phyloP scores from a whole-genome alignment of 2,797 vertebrate genomes.

The Rhabdophis nuchalis region DNA sequence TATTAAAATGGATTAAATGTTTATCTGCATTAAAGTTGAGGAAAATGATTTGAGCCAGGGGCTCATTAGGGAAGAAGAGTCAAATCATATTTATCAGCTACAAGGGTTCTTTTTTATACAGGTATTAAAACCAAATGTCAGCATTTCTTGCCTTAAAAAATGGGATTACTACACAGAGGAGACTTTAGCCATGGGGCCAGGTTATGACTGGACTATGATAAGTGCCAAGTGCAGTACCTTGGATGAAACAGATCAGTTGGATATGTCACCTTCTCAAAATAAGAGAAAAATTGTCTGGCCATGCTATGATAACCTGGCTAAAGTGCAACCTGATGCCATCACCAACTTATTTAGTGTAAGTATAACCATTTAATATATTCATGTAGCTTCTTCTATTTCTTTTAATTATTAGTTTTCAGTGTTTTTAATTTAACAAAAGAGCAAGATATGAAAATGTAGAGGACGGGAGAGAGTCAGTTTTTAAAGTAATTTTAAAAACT shows the following conservation, averaged over 20 bases:
- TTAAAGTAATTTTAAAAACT: neutral
- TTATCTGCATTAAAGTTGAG: neutral
- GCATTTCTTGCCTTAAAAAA: constrained; percentile 85
- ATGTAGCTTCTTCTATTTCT: neutral
- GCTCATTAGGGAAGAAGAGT: neutral
- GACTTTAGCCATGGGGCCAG: constrained; percentile 89
- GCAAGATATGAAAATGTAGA: neutral
- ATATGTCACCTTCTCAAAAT: constrained; percentile 70
- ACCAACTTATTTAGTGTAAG: constrained; percentile 89
- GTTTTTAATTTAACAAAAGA: neutral
- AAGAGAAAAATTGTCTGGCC: constrained; percentile 94
- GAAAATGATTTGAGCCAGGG: neutral
- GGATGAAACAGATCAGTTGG: constrained; percentile 72
- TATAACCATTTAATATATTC: constrained; percentile 9
- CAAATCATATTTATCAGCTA: constrained; percentile 4
- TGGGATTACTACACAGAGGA: constrained; percentile 95
- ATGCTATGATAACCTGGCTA: constrained; percentile 87
- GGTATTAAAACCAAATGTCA: constrained; percentile 85
- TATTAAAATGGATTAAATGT: neutral
- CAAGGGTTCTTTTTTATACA: constrained; percentile 55
- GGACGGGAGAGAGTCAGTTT: neutral
- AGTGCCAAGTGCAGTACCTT: constrained; percentile 67
- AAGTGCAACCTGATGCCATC: constrained; percentile 88
- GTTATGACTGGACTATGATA: constrained; percentile 88
- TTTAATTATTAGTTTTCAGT: neutral